Conservation (phyloP, 2,113 vertebrate species). For the Naja naja region DNA sequence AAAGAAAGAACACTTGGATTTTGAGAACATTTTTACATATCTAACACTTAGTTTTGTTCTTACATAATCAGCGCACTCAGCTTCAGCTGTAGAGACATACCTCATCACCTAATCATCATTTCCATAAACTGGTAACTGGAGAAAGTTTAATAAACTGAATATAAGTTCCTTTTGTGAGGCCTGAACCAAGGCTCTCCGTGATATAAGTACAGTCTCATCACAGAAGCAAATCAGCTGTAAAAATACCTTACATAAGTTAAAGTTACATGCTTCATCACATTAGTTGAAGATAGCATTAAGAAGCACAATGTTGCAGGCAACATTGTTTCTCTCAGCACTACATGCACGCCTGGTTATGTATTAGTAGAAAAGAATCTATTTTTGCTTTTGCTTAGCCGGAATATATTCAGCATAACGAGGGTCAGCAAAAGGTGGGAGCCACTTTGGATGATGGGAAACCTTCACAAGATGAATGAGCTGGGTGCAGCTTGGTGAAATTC, state of each 20-base stretch:
- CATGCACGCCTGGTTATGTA: slow-evolving; percentile 62
- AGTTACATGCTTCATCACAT: slow-evolving; percentile 25
- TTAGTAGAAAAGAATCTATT: slow-evolving; percentile 3
- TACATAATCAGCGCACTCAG: neutral
- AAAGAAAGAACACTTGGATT: neutral
- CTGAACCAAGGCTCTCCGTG: neutral
- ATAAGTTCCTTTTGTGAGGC: neutral
- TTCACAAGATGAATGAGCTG: neutral
- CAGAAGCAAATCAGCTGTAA: slow-evolving; percentile 38
- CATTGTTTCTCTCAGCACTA: slow-evolving; percentile 37
- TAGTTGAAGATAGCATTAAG: slow-evolving; percentile 31
- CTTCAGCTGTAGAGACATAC: neutral
- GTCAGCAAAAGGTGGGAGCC: neutral
- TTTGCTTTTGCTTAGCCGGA: no score
- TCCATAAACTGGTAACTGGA: neutral
- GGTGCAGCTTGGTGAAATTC: neutral
- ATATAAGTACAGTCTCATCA: slow-evolving; percentile 41
- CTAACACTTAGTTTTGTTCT: neutral
- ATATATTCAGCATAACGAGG: neutral
- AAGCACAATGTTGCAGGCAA: slow-evolving; percentile 31
- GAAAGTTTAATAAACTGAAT: neutral
- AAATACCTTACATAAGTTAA: slow-evolving; percentile 26
- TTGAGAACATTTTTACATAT: neutral
- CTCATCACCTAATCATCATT: neutral
- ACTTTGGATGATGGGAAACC: neutral